phyloP scores from a whole-genome alignment of 2,113 vertebrate genomes.

The Podarcis raffonei region DNA sequence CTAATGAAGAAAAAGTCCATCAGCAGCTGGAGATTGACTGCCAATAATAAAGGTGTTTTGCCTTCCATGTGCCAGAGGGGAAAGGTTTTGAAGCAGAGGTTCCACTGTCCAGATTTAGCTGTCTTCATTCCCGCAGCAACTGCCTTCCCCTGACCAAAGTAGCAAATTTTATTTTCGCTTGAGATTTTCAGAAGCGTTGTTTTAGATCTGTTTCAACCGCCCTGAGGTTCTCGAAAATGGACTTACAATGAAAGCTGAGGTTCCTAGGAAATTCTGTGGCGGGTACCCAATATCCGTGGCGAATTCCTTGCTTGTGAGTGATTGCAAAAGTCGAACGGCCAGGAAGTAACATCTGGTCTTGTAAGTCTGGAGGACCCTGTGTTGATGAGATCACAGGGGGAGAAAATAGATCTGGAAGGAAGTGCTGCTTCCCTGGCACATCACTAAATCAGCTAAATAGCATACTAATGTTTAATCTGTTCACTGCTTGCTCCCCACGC shows the following conservation, averaged over 20 bases:
- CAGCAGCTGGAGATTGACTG: too few relatives aligned
- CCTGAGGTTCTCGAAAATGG: not conserved
- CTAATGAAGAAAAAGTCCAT: too few relatives aligned
- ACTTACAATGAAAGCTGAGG: too few relatives aligned
- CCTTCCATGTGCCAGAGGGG: too few relatives aligned
- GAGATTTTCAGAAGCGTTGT: not conserved
- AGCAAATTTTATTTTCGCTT: not conserved
- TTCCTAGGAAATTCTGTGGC: not conserved
- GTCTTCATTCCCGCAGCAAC: too few relatives aligned
- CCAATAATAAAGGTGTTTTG: too few relatives aligned
- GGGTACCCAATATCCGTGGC: not conserved
- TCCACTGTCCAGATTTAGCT: too few relatives aligned
- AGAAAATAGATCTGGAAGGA: not conserved
- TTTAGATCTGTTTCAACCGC: not conserved
- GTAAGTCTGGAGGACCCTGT: not conserved
- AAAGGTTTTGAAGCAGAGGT: too few relatives aligned
- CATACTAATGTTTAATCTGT: not conserved
- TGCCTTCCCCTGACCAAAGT: too few relatives aligned
- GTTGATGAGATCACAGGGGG: not conserved
- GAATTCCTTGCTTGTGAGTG: not conserved
- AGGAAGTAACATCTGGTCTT: not conserved
- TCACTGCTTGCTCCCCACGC: not conserved
- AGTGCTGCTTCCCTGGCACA: conserved; percentile 10
- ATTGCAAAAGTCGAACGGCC: not conserved
- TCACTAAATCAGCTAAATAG: not conserved